A percentile compares a stretch with the other conserved stretches of the same genome.
Evolutionary conservation across 2,797 vertebrate genomes (phyloP).

Genomic region (Cuculus canorus): DNA sequence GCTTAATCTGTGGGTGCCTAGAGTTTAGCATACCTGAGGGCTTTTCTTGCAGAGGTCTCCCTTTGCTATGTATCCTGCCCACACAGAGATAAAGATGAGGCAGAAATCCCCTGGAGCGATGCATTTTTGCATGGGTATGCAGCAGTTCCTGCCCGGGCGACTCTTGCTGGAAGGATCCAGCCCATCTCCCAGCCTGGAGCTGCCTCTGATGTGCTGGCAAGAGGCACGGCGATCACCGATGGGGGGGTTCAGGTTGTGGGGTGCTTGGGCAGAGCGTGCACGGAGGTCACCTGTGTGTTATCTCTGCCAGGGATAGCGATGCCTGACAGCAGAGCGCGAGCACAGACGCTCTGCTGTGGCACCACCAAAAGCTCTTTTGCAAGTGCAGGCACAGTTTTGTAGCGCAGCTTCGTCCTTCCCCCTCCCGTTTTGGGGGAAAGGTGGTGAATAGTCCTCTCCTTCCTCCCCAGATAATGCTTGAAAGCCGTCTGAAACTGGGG

Average conservation of each 20-base stretch:
- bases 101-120: slow-evolving; percentile 42
- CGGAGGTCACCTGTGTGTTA: background rate
- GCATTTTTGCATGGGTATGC: slow-evolving; percentile 67
- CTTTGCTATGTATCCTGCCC: slow-evolving; percentile 15
- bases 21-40: slow-evolving; percentile 39
- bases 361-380: background rate
- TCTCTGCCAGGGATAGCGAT: background rate
- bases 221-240: background rate
- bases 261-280: background rate
- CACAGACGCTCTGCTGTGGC: background rate
- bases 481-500: background rate
- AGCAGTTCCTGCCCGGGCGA: slow-evolving; percentile 50
- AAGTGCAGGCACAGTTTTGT: background rate
- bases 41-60: background rate
- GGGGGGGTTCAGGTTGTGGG: background rate
- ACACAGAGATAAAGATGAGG: slow-evolving; percentile 29
- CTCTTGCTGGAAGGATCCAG: slow-evolving; percentile 26
- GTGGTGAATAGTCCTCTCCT: background rate
- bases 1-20: background rate
- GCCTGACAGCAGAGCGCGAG: background rate
- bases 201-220: background rate
- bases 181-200: background rate
- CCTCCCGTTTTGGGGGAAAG: background rate
- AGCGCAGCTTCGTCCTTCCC: background rate
- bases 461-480: background rate